Base-by-base conservation (phyloP, 2,113 vertebrate species). In the Glareola pratincola region DNA sequence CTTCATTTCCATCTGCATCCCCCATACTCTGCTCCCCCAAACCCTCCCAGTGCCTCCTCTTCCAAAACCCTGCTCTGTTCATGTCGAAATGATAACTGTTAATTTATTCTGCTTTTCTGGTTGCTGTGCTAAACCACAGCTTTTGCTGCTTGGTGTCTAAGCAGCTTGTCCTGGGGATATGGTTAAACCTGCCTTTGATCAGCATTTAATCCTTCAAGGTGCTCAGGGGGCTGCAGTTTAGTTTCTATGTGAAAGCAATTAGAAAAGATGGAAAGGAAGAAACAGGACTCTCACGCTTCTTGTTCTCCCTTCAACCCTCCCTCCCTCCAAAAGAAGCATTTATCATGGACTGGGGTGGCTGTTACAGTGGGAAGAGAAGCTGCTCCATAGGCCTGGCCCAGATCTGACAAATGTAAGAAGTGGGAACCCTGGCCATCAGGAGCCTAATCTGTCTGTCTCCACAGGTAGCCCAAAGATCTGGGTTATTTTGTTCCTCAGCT, bases 101-200 rank as follows among this genome's bases (percentile, higher is more conserved):
- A 97, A 98, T 98, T 97, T 98, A 98, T 96, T 97, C 97, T 74
- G 60, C 91, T 97, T 96, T 97, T 92, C 94, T 93, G 87, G 94
- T 94, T 95, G 72, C 95, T 92, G 95, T 94, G 62, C 93, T 97
- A 97, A 97, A 93, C 67, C 77, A 88, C 87, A 96, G 95, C 74
- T 94, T 73, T 54, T 83, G 94, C 82, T 97, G 96, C 97, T 90
- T 97, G 96, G 97, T 97, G 97, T 92, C 97, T 98, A 98, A 98
- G 97, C 97, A 98, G 96, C 95, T 98, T 98, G 97, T 98, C 98
- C 97, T 88, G 95, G 79, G 98, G 98, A 98, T 98, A 98, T 69
- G 94, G 96, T 96, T 98, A 98, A 98, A 98, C 97, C 97, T 98
- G 96, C 94, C 98, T 98, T 98, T 98, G 98, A 99, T 98, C 98